These are phyloP conservation scores for Zaprionus inermis DNA, from an alignment of 1,140 invertebrate genomes.

Conservation along the genomic window DNA sequence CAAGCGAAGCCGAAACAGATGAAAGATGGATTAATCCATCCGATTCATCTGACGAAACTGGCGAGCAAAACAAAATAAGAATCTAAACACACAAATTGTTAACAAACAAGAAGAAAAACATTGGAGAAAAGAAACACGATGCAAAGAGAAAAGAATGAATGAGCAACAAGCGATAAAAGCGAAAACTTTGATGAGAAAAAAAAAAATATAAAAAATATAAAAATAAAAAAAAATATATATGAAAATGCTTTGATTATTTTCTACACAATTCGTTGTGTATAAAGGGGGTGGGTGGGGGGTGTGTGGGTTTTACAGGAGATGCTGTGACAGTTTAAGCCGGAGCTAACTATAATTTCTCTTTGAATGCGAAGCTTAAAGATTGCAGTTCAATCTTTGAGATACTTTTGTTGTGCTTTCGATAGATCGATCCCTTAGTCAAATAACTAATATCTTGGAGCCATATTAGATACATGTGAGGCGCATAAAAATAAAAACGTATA, in stretches of 20 bases:
- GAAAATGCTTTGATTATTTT: conserved; percentile 31
- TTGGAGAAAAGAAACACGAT: conserved; percentile 21
- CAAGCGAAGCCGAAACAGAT: conserved; percentile 1
- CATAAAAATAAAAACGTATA: no score
- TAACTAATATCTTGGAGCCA: no score
- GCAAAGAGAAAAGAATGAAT: conserved; percentile 23
- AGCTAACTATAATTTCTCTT: no score
- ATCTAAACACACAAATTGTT: conserved; percentile 69
- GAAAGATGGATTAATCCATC: not conserved
- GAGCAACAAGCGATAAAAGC: conserved; percentile 52
- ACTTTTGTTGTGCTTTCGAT: no score
- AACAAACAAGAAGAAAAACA: conserved; percentile 59
- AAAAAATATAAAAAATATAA: conserved; percentile 59
- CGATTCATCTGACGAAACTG: conserved; percentile 14
- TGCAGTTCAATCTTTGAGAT: no score
- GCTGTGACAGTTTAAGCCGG: no score
- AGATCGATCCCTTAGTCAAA: no score
- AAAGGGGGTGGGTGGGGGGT: no score
- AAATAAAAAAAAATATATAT: conserved; percentile 53
- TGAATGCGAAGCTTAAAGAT: no score
- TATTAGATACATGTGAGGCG: no score
- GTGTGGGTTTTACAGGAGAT: no score
- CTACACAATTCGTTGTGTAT: not conserved
- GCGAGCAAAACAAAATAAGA: conserved; percentile 59
- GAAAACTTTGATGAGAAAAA: conserved; percentile 69